Conservation (phyloP, 35 echinoderm and acorn worm genomes). For the Nesometra sesokonis region DNA sequence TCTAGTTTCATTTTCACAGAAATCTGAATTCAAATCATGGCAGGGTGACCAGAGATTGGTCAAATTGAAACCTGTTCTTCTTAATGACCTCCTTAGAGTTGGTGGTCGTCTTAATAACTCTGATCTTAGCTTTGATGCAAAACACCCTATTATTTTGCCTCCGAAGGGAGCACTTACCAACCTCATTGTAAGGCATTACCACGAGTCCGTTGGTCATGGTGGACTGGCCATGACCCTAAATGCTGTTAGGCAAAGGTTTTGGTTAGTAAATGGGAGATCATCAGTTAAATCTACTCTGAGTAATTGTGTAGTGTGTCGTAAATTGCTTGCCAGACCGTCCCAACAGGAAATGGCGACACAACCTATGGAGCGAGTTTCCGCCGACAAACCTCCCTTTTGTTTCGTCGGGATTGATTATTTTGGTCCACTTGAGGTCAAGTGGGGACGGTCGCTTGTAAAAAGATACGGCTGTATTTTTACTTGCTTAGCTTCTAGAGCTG, state of each 20-base stretch:
- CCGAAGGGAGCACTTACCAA: neutral
- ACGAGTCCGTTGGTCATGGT: conserved; percentile 6
- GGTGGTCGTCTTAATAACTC: conserved; percentile 21
- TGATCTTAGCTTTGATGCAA: neutral
- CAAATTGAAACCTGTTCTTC: conserved; percentile 26
- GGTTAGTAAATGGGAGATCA: neutral
- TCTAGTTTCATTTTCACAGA: conserved; percentile 5
- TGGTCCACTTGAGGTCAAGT: conserved; percentile 19
- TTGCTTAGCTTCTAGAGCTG: conserved; percentile 18
- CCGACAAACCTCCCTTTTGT: conserved; percentile 17
- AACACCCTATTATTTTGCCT: conserved; percentile 12
- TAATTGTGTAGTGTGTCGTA: neutral
- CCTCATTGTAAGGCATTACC: conserved; percentile 13
- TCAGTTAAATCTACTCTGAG: neutral
- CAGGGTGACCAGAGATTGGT: conserved; percentile 15
- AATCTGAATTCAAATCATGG: conserved; percentile 12
- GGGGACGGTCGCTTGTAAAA: conserved; percentile 1
- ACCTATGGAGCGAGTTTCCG: neutral
- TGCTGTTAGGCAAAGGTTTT: neutral
- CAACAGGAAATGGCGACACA: neutral
- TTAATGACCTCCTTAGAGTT: conserved; percentile 1
- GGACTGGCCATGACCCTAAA: conserved; percentile 5
- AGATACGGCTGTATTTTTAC: conserved; percentile 25
- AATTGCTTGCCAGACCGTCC: neutral
- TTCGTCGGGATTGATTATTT: conserved; percentile 14